phyloP scores from a whole-genome alignment of 2,888 invertebrate species.

The Drosophila histrio region DNA sequence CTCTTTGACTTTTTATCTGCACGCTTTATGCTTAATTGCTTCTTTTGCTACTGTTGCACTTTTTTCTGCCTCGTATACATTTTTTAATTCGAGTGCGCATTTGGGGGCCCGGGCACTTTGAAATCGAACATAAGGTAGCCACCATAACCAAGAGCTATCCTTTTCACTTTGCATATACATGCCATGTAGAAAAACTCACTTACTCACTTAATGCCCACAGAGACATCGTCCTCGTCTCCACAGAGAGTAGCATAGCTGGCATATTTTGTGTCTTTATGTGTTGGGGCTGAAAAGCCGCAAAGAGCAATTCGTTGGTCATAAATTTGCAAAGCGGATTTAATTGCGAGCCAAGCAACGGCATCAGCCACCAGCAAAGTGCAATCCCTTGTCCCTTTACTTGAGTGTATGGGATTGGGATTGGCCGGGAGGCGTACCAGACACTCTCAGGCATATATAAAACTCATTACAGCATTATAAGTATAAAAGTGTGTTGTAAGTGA shows the following conservation, averaged over 20 bases:
- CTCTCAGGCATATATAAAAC: conserved; percentile 37
- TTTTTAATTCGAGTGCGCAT: conserved; percentile 34
- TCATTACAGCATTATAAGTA: conserved; percentile 48
- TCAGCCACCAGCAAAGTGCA: conserved; percentile 42
- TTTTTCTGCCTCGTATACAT: conserved; percentile 17
- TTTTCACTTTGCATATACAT: conserved; percentile 36
- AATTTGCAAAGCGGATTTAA: conserved; percentile 81
- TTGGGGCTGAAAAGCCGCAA: conserved; percentile 52
- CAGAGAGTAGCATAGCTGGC: conserved; percentile 27
- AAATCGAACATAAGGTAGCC: conserved; percentile 59
- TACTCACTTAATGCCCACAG: conserved; percentile 21
- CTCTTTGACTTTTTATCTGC: conserved; percentile 65
- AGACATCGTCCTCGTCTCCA: conserved; percentile 1
- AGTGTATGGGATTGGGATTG: neutral
- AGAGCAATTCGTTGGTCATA: conserved; percentile 77
- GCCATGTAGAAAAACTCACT: conserved; percentile 31
- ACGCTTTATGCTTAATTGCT: conserved; percentile 69
- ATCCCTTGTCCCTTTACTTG: conserved; percentile 42
- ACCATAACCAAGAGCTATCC: conserved; percentile 4
- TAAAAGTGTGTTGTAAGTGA: conserved; percentile 30
- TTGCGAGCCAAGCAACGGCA: conserved; percentile 62
- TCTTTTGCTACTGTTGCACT: conserved; percentile 46
- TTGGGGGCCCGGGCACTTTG: conserved; percentile 28
- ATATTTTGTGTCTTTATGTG: conserved; percentile 45
- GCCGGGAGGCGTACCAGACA: neutral